Percentiles rank a stretch among this genome's conserved stretches.
Conservation (phyloP, 2,113 vertebrate genomes). For the Irena cyanogastra region DNA sequence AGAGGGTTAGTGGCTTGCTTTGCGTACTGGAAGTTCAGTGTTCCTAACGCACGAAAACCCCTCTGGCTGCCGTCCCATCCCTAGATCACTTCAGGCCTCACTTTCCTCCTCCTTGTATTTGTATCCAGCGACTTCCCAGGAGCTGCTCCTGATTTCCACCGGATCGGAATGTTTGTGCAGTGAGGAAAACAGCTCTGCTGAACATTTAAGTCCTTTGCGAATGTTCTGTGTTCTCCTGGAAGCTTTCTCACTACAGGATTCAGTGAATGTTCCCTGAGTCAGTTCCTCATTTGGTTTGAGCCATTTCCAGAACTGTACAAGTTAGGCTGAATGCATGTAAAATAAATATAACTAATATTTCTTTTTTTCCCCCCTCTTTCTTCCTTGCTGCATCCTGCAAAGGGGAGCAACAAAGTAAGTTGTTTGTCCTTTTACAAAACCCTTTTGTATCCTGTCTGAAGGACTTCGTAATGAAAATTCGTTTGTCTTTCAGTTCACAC, state of each 20-base stretch:
- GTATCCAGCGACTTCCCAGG: not conserved
- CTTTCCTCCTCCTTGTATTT: not conserved
- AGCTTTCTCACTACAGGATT: not conserved
- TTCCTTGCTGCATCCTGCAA: conserved; percentile 56
- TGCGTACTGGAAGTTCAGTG: not conserved
- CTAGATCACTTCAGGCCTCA: not conserved
- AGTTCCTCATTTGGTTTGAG: conserved; percentile 36
- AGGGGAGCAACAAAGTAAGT: conserved; percentile 79
- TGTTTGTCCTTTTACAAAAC: not conserved
- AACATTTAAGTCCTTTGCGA: not conserved
- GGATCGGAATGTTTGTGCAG: not conserved
- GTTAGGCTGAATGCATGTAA: not conserved
- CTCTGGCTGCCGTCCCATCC: conserved; percentile 33
- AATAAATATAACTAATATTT: conserved; percentile 56
- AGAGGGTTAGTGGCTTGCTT: conserved; percentile 4
- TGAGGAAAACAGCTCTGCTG: not conserved
- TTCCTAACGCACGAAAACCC: not conserved
- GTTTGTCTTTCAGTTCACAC: not conserved
- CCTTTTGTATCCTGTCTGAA: not conserved
- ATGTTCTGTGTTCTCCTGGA: not conserved
- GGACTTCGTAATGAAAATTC: not conserved
- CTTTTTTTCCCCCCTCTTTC: not conserved
- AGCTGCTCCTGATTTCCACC: not conserved
- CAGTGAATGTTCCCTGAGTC: not conserved
- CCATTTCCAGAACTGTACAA: not conserved